A percentile compares a stretch with the other conserved stretches of the same genome.
These are phyloP conservation scores for Plagiodera versicolora DNA, from an alignment of 2,888 invertebrate species.

Conservation along the genomic window DNA sequence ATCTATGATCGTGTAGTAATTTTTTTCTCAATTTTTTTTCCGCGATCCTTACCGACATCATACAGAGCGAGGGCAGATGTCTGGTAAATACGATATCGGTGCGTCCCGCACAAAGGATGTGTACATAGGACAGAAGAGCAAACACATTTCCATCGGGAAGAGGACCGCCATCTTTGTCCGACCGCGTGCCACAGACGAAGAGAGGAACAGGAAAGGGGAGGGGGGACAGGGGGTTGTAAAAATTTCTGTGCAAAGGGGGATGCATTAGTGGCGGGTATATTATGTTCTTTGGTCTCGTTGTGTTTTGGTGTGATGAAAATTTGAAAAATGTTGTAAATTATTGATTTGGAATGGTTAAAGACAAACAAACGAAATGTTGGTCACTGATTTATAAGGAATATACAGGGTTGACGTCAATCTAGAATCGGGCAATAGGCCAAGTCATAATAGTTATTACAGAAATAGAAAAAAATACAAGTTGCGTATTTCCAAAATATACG, in stretches of 20 bases:
- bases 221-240: neutral
- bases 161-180: slow-evolving; percentile 32
- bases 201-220: slow-evolving; percentile 12
- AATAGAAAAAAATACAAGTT: too few relatives aligned
- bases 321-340: neutral
- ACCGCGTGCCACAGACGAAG: slow-evolving; percentile 14
- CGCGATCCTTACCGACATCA: neutral
- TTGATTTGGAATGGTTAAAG: too few relatives aligned
- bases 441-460: too few relatives aligned
- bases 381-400: too few relatives aligned
- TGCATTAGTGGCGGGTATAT: slow-evolving; percentile 41
- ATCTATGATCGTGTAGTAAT: too few relatives aligned
- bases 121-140: slow-evolving; percentile 56
- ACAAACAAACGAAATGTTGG: too few relatives aligned
- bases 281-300: slow-evolving; percentile 25
- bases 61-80: slow-evolving; percentile 50
- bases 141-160: slow-evolving; percentile 53
- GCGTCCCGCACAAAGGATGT: slow-evolving; percentile 55
- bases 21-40: neutral
- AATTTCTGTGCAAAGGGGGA: slow-evolving; percentile 32
- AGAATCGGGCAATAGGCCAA: too few relatives aligned
- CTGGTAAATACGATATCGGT: slow-evolving; percentile 55
- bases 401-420: too few relatives aligned
- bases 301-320: neutral
- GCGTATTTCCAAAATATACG: too few relatives aligned